Evolutionary conservation across 2,888 invertebrate species (phyloP).

Genomic region (Macrosoma leucophasiata): DNA sequence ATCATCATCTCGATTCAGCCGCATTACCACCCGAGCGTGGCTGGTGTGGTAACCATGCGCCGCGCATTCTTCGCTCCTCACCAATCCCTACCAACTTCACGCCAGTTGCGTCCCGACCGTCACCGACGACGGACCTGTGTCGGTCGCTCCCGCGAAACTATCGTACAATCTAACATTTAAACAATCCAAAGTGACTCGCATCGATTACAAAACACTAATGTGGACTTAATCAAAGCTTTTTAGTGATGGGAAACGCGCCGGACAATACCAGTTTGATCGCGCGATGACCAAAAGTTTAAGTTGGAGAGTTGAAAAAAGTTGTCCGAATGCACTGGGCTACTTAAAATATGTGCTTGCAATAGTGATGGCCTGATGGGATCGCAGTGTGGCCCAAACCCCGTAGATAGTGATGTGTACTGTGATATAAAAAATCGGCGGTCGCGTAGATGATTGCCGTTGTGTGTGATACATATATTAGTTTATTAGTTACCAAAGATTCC

Average conservation of each 20-base stretch:
- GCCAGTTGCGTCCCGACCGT: conserved; percentile 62
- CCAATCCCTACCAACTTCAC: conserved; percentile 67
- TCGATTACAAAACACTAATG: conserved; percentile 33
- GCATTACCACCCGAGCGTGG: conserved; percentile 54
- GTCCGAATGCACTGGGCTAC: conserved; percentile 62
- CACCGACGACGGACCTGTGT: conserved; percentile 49
- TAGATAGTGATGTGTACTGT: conserved; percentile 74
- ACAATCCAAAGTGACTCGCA: conserved; percentile 56
- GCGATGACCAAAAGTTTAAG: conserved; percentile 69
- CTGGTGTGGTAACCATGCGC: conserved; percentile 73
- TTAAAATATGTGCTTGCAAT: conserved; percentile 66
- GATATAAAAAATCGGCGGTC: conserved; percentile 69
- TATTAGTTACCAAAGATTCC: conserved; percentile 75
- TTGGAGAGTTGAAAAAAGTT: conserved; percentile 48
- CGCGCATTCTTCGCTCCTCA: conserved; percentile 62
- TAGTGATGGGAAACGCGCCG: conserved; percentile 56
- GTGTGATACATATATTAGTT: conserved; percentile 69
- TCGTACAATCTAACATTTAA: conserved; percentile 63
- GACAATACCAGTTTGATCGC: conserved; percentile 34
- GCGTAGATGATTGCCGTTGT: conserved; percentile 68
- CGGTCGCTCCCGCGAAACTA: conserved; percentile 47
- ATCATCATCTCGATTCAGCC: conserved; percentile 50
- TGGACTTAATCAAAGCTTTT: conserved; percentile 30
- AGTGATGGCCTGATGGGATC: conserved; percentile 72
- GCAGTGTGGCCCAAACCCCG: conserved; percentile 63